Conservation (phyloP, 2,113 vertebrate genomes). For the Hystrix brachyura region DNA sequence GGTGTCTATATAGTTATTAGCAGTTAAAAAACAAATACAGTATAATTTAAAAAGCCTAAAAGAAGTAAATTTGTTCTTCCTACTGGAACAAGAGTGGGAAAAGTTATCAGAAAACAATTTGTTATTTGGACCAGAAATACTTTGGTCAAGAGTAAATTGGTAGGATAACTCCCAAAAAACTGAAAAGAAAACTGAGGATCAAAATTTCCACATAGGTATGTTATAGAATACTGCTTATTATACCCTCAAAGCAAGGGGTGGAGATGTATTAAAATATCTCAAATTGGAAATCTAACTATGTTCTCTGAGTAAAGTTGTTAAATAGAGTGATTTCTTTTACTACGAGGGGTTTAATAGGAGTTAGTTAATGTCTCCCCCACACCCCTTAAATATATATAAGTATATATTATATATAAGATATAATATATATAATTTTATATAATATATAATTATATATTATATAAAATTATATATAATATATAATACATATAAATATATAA, state of each 20-base stretch:
- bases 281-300: background rate
- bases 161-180: background rate
- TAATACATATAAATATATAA: no score
- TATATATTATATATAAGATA: no score
- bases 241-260: background rate
- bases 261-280: background rate
- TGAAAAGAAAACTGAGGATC: background rate
- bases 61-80: background rate
- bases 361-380: background rate
- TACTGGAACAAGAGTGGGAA: background rate
- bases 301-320: background rate
- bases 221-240: background rate
- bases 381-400: no score
- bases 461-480: no score
- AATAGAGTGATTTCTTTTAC: background rate
- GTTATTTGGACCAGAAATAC: background rate
- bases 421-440: no score
- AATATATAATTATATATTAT: no score
- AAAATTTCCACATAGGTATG: background rate
- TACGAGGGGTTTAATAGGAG: background rate
- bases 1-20: background rate
- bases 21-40: background rate
- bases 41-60: background rate
- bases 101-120: background rate
- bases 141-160: background rate